Conservation (phyloP, 1,140 invertebrate species). For the Gryon sp. region DNA sequence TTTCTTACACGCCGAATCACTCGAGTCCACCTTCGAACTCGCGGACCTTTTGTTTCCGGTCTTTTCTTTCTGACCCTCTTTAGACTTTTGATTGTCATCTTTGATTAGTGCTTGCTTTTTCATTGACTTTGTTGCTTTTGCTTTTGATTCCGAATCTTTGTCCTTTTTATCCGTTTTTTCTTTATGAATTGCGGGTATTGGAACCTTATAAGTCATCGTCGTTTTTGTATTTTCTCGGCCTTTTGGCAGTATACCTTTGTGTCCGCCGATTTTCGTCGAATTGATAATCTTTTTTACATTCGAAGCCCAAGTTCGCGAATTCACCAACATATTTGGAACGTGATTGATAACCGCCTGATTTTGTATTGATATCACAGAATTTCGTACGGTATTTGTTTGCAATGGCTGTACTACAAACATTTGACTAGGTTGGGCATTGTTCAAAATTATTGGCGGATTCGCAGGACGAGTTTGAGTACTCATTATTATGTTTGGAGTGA, state of each 20-base stretch:
- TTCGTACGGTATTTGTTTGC: constrained; percentile 69
- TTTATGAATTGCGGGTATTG: constrained; percentile 83
- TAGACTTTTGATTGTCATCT: constrained; percentile 48
- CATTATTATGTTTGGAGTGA: constrained; percentile 75
- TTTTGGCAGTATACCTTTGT: constrained; percentile 77
- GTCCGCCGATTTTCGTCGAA: constrained; percentile 74
- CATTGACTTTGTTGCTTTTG: constrained; percentile 59
- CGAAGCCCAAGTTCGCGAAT: constrained; percentile 74
- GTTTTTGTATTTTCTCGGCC: constrained; percentile 80
- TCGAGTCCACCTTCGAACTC: constrained; percentile 4
- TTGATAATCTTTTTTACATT: constrained; percentile 76
- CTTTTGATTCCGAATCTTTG: constrained; percentile 73
- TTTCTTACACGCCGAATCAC: constrained; percentile 3
- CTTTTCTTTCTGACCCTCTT: constrained; percentile 19
- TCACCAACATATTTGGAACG: constrained; percentile 73
- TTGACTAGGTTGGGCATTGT: constrained; percentile 74
- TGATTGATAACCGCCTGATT: constrained; percentile 72
- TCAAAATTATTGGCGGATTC: constrained; percentile 73
- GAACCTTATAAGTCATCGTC: constrained; percentile 86
- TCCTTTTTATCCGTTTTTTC: constrained; percentile 72
- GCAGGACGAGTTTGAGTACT: constrained; percentile 69
- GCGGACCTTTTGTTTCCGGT: background rate
- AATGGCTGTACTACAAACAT: constrained; percentile 78
- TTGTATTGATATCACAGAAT: constrained; percentile 71
- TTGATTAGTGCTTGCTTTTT: constrained; percentile 30